Evolutionary conservation across 2,888 invertebrate genomes (phyloP).

Genomic region (Tachystola acroxantha): DNA sequence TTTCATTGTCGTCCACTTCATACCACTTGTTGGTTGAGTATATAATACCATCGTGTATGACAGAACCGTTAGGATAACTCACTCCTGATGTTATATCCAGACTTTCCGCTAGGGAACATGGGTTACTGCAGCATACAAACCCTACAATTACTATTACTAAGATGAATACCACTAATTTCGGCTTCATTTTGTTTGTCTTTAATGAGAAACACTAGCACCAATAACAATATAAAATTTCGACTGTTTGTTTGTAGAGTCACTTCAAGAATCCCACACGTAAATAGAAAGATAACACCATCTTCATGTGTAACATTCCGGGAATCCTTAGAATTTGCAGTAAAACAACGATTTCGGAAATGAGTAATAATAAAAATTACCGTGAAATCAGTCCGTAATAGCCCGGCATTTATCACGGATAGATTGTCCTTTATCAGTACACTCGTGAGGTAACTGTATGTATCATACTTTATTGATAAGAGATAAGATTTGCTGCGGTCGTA

Average conservation of each 20-base stretch:
- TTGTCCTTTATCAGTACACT: slow-evolving; percentile 51
- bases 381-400: slow-evolving; percentile 30
- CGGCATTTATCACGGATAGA: slow-evolving; percentile 42
- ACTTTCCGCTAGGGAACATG: slow-evolving; percentile 47
- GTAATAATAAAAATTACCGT: slow-evolving; percentile 26
- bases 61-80: slow-evolving; percentile 39
- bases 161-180: slow-evolving; percentile 24
- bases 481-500: slow-evolving; percentile 35
- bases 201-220: not conserved
- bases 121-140: slow-evolving; percentile 30
- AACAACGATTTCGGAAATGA: slow-evolving; percentile 22
- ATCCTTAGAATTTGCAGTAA: slow-evolving; percentile 9
- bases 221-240: not conserved
- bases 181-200: slow-evolving; percentile 27
- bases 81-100: slow-evolving; percentile 51
- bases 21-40: slow-evolving; percentile 47
- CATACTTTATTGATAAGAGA: slow-evolving; percentile 57
- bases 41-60: slow-evolving; percentile 44
- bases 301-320: not conserved
- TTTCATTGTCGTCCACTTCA: slow-evolving; percentile 33
- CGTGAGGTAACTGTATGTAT: slow-evolving; percentile 65
- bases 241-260: not conserved
- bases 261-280: slow-evolving; percentile 2
- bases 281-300: not conserved
- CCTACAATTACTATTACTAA: slow-evolving; percentile 20